Percentiles rank a stretch among this genome's conserved stretches.
Evolutionary conservation across 2,113 vertebrate genomes (phyloP).

Genomic region (Pampusana beccarii): DNA sequence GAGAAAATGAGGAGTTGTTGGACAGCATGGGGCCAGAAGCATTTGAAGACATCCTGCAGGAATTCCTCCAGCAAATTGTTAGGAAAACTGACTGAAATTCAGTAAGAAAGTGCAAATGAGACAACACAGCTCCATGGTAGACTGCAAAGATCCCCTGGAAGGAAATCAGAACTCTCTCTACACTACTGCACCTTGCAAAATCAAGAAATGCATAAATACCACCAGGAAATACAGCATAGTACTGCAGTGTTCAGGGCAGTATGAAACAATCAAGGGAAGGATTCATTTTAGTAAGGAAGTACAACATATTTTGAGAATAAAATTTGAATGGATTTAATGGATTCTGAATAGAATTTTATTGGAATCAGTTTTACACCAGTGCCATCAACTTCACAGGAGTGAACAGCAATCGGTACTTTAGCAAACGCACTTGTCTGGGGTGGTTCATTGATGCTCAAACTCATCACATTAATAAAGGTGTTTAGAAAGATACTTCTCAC

Average conservation of each 20-base stretch:
- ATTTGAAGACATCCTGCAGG: constrained; percentile 10
- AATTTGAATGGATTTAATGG: not conserved
- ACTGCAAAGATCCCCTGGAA: not conserved
- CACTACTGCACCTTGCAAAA: not conserved
- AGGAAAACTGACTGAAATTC: constrained; percentile 49
- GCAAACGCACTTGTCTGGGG: not conserved
- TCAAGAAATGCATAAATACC: not conserved
- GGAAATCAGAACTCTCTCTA: not conserved
- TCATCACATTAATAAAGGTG: not conserved
- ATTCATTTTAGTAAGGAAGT: not conserved
- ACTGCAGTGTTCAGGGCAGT: not conserved
- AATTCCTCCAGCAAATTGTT: constrained; percentile 36
- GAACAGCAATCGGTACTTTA: accelerated
- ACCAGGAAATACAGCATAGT: accelerated
- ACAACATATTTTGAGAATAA: not conserved
- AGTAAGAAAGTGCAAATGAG: constrained; percentile 50
- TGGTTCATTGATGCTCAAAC: accelerated
- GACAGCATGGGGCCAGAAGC: constrained; percentile 6
- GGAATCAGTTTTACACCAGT: not conserved
- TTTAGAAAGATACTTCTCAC: not conserved
- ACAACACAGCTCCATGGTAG: not conserved
- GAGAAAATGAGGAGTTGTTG: constrained; percentile 13
- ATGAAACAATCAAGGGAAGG: not conserved
- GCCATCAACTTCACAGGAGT: not conserved
- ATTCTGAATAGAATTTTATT: not conserved